Evolutionary conservation across 2,113 vertebrate genomes (phyloP).

Genomic region (Sphyrna mokarran): DNA sequence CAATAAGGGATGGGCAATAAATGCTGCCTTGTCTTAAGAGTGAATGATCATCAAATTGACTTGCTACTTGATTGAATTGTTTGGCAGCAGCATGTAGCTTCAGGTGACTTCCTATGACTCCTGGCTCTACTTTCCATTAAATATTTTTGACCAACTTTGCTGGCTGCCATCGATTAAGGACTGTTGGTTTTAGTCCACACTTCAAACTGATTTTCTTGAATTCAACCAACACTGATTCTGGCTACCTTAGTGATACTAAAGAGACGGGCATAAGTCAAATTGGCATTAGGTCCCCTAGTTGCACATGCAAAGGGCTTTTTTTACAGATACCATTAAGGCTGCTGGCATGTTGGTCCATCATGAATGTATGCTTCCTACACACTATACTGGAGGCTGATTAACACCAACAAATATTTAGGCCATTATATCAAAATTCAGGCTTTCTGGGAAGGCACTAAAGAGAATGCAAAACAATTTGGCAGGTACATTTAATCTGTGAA

Average conservation of each 20-base stretch:
- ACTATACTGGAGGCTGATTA: too few relatives aligned
- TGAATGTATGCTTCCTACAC: too few relatives aligned
- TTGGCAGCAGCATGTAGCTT: not conserved
- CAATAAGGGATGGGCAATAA: not conserved
- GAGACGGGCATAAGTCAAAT: too few relatives aligned
- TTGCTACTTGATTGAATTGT: not conserved
- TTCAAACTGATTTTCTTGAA: not conserved
- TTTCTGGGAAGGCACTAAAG: not conserved
- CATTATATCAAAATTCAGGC: not conserved
- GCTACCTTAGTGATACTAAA: too few relatives aligned
- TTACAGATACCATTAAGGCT: not conserved
- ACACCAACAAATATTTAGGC: not conserved
- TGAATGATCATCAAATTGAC: not conserved
- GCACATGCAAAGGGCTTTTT: not conserved
- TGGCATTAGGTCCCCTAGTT: not conserved
- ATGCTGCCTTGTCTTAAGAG: not conserved
- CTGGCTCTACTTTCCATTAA: not conserved
- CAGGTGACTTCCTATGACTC: not conserved
- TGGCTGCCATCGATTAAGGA: not conserved
- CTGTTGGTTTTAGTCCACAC: not conserved
- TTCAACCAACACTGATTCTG: too few relatives aligned
- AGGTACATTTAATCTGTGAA: not conserved
- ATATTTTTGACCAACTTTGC: not conserved
- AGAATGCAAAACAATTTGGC: not conserved
- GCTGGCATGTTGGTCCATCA: too few relatives aligned